Evolutionary conservation across 2,113 vertebrate species (phyloP).

Genomic region (Siphamia tubifer): DNA sequence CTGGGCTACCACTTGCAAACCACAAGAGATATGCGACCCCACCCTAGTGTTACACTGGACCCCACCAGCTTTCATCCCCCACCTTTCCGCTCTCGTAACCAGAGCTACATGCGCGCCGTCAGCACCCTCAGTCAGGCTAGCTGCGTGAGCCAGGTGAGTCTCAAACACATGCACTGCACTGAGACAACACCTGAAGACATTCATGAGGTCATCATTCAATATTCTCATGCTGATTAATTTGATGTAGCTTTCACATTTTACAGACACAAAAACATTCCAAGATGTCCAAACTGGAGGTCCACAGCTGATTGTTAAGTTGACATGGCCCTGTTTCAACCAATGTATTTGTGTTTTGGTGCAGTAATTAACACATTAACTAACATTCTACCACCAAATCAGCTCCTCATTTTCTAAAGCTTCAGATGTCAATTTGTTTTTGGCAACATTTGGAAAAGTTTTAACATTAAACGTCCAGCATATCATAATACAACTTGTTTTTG

Average conservation of each 20-base stretch:
- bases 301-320: slow-evolving; percentile 16
- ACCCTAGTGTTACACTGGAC: slow-evolving; percentile 91
- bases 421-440: too few species aligned
- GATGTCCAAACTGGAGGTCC: slow-evolving; percentile 18
- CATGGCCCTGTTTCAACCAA: too few species aligned
- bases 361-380: not conserved
- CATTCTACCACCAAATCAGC: not conserved
- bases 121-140: slow-evolving; percentile 99
- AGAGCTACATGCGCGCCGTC: slow-evolving; percentile 99
- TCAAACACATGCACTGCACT: slow-evolving; percentile 15
- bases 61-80: slow-evolving; percentile 93
- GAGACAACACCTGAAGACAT: slow-evolving; percentile 15
- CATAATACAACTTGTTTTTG: too few species aligned
- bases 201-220: not conserved
- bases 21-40: slow-evolving; percentile 87
- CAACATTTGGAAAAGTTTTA: too few species aligned
- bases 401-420: too few species aligned
- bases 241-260: not conserved
- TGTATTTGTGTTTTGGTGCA: not conserved
- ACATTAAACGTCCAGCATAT: too few species aligned
- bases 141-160: slow-evolving; percentile 98
- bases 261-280: not conserved
- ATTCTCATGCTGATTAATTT: not conserved
- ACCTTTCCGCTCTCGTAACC: slow-evolving; percentile 97
- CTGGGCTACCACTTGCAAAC: slow-evolving; percentile 96